These are phyloP conservation scores for Hystrix cristata DNA, from an alignment of 2,113 vertebrate species.

Conservation along the genomic window DNA sequence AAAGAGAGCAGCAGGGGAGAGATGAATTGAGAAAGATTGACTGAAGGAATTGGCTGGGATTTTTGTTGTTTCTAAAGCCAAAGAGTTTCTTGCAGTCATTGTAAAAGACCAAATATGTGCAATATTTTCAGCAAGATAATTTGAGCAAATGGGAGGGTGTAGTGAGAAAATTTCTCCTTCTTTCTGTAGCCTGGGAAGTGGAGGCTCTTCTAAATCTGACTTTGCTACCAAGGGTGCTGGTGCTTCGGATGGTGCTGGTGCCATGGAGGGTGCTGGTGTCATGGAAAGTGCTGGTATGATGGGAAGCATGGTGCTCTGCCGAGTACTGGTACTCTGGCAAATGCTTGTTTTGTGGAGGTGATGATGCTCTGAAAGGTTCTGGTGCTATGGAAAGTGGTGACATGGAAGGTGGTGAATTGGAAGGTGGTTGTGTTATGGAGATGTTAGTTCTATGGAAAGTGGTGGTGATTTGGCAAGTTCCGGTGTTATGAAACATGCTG, in stretches of 20 bases:
- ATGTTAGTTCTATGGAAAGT: not conserved
- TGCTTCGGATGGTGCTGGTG: not conserved
- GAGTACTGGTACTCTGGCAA: not conserved
- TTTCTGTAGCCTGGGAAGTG: not conserved
- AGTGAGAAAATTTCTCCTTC: not conserved
- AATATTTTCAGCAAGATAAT: not conserved
- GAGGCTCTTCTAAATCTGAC: not conserved
- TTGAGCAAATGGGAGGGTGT: not conserved
- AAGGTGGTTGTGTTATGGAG: not conserved
- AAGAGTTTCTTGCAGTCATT: not conserved
- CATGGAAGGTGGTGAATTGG: not conserved
- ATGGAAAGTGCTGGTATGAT: not conserved
- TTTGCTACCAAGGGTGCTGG: not conserved
- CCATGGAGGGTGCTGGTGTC: not conserved
- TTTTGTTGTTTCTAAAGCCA: not conserved
- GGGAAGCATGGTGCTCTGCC: not conserved
- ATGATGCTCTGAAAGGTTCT: not conserved
- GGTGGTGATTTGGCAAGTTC: not conserved
- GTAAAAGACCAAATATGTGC: not conserved
- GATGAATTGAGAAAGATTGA: not conserved
- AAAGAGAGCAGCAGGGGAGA: not conserved
- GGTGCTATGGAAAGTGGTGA: not conserved
- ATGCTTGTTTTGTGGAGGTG: no score
- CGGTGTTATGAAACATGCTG: not conserved
- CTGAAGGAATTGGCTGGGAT: not conserved